Base-by-base conservation (phyloP, 1,140 invertebrate genomes). In the Leptoteleia sp. region DNA sequence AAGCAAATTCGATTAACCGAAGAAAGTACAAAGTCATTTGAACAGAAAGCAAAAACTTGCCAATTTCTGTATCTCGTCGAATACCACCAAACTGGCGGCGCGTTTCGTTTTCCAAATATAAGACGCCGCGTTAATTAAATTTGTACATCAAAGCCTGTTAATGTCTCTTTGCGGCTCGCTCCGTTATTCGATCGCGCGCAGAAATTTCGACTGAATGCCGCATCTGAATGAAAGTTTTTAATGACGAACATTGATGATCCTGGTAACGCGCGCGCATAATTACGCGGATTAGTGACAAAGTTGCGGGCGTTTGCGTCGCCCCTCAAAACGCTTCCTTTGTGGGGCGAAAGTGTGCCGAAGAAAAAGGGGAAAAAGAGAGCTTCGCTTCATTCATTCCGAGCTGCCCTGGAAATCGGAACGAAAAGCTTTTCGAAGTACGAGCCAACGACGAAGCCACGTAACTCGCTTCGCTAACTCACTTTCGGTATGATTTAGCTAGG, bases 391-490 rank as follows among this genome's bases (percentile, higher is more conserved):
- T 75, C 64, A 71, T 65, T 76, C n/a, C 25, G 55, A 50, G 52
- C 43, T 38, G 25, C 38, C 59, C 45, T 70, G 52, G 9, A 55
- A 81, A 77, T 67, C 43, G 50, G 40, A 76, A 62, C 54, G 65
- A 76, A 72, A 80, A 67, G 38, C 50, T 72, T 62, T 61, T 43
- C 54, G 38, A 59, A 54, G 54, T 43, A 70, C 54, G 15, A 8
- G 38, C n/a, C n/a, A n/a, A 59, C 27, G 11, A 45, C 55, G 55
- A 37, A 35, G 25, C 7, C 42, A 15, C 29, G 64, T 79, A 78
- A 76, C 76, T 76, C 72, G 43, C 50, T 79, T 82, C 47, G 76
- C 76, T 83, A 82, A 83, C 54, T 85, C 73, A 77, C 62, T 83
- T 79, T 82, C 61, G 37, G 38, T 70, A 70, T 76, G 65, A 77